phyloP scores from a whole-genome alignment of 2,888 invertebrate genomes.

The Rhaphigaster nebulosa region DNA sequence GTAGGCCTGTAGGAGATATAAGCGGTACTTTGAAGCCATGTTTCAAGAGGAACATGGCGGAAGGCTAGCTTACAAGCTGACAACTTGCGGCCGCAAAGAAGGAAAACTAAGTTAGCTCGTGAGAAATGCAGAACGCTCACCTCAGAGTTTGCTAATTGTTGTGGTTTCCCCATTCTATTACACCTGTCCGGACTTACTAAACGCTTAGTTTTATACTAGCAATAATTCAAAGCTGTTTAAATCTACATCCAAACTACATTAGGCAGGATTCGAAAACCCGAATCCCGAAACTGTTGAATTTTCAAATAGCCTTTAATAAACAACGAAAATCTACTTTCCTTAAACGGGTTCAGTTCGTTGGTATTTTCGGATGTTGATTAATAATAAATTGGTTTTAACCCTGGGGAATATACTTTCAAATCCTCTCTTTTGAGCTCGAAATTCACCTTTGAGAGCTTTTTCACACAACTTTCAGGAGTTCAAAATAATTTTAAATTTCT shows the following conservation, averaged over 20 bases:
- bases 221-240: constrained; percentile 32
- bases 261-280: background rate
- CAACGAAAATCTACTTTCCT: background rate
- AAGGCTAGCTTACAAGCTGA: constrained; percentile 42
- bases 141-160: constrained; percentile 47
- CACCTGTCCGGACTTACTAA: constrained; percentile 54
- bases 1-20: background rate
- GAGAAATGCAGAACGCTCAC: constrained; percentile 49
- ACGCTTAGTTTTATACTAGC: constrained; percentile 51
- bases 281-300: background rate
- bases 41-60: background rate
- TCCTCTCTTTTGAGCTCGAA: background rate
- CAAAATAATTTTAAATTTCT: background rate
- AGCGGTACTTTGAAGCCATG: constrained; percentile 18
- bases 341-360: background rate
- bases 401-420: background rate
- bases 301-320: background rate
- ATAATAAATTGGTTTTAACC: background rate
- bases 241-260: background rate
- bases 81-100: constrained; percentile 52
- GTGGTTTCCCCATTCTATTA: constrained; percentile 51
- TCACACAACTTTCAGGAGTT: background rate
- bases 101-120: constrained; percentile 56
- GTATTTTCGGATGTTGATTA: background rate
- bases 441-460: background rate